These are phyloP conservation scores for Oryzias woworae DNA, from an alignment of 2,113 vertebrate species.

Conservation along the genomic window DNA sequence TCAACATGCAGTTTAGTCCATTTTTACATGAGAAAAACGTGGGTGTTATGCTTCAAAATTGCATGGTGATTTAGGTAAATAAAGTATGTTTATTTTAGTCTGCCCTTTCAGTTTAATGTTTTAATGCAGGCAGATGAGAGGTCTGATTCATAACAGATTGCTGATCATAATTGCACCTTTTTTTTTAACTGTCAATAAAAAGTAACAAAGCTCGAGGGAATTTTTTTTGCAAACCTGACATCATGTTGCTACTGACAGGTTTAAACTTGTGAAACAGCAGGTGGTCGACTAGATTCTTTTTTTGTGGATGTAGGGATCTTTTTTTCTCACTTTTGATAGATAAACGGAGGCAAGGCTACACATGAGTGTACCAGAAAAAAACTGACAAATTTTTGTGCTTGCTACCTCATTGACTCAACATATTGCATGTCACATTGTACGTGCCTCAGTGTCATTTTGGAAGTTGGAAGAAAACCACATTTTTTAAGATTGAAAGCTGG, in stretches of 20 bases:
- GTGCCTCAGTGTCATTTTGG: constrained; percentile 20
- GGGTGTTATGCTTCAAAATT: not conserved
- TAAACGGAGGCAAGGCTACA: constrained; percentile 18
- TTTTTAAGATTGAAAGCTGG: constrained; percentile 9
- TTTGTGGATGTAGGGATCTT: constrained; percentile 29
- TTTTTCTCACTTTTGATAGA: constrained; percentile 23
- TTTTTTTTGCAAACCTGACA: constrained; percentile 34
- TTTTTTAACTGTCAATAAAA: constrained; percentile 20
- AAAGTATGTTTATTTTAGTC: not conserved
- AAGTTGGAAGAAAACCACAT: constrained; percentile 17
- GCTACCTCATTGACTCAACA: constrained; percentile 23
- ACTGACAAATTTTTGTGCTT: not conserved
- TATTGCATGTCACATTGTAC: constrained; percentile 13
- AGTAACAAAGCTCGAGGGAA: constrained; percentile 36
- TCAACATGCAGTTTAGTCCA: not conserved
- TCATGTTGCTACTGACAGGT: constrained; percentile 36
- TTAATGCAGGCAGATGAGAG: constrained; percentile 9
- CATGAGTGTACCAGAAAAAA: not conserved
- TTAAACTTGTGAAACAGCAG: constrained; percentile 57
- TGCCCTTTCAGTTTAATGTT: constrained; percentile 1
- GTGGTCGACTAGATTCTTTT: constrained; percentile 39
- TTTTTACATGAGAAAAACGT: not conserved
- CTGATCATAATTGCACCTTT: constrained; percentile 32
- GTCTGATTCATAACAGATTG: constrained; percentile 23
- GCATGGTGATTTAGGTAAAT: not conserved